These are phyloP conservation scores for Oscheius sp. DNA, from an alignment of 2,888 invertebrate species.

Conservation along the genomic window DNA sequence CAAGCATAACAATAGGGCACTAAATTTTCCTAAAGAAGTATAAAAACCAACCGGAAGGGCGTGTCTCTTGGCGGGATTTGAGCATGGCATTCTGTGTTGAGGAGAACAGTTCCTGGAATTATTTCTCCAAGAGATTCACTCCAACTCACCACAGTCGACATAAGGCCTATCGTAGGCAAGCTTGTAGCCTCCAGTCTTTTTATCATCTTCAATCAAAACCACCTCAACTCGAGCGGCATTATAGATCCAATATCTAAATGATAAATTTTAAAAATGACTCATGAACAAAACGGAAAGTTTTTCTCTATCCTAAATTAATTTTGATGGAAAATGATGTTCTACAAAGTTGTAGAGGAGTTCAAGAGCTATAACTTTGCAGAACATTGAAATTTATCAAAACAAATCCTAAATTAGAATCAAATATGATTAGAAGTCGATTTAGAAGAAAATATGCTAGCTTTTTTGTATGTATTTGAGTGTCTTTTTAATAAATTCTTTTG, in stretches of 20 bases:
- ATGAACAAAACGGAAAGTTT: background rate
- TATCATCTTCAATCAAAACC: constrained; percentile 61
- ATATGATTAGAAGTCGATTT: too few relatives aligned
- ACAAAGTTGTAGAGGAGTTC: too few relatives aligned
- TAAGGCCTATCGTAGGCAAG: constrained; percentile 65
- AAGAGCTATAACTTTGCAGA: too few relatives aligned
- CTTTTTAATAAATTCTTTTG: too few relatives aligned
- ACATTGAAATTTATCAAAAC: too few relatives aligned
- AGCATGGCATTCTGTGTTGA: constrained; percentile 60
- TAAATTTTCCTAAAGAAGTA: too few relatives aligned
- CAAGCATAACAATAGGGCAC: too few relatives aligned
- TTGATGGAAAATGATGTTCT: too few relatives aligned
- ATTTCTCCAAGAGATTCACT: background rate
- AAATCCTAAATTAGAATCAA: too few relatives aligned
- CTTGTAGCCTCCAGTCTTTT: constrained; percentile 39
- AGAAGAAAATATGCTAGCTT: too few relatives aligned
- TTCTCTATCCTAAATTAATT: background rate
- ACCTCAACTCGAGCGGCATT: constrained; percentile 68
- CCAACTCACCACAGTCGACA: constrained; percentile 64
- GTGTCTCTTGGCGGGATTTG: constrained; percentile 61
- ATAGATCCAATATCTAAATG: constrained; percentile 69
- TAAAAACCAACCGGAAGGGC: constrained; percentile 66
- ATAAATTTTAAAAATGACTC: too few relatives aligned
- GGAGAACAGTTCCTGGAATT: constrained; percentile 47
- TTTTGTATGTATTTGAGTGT: too few relatives aligned